A percentile compares a stretch with the other conserved stretches of the same genome.
phyloP scores from a whole-genome alignment of 2,888 invertebrate species.

The Euplagia quadripunctaria region DNA sequence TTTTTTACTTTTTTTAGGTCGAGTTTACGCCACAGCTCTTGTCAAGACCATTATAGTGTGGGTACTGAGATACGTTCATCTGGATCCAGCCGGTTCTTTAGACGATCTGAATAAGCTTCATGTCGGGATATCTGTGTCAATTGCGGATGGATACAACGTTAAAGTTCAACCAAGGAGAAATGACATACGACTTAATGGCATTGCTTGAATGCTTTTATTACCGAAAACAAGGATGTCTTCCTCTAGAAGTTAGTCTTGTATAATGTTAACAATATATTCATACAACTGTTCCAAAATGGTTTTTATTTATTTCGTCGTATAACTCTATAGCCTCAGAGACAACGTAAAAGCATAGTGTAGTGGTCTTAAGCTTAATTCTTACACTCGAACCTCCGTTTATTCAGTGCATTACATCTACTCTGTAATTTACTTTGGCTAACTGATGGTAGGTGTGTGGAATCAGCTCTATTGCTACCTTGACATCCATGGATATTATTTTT shows the following conservation, averaged over 20 bases:
- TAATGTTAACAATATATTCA: neutral
- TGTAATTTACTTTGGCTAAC: too few species aligned
- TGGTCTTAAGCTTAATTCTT: too few species aligned
- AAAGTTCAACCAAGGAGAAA: conserved; percentile 54
- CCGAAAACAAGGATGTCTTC: neutral
- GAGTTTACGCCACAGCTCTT: conserved; percentile 71
- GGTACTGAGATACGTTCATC: conserved; percentile 57
- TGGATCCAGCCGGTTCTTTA: conserved; percentile 62
- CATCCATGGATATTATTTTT: too few species aligned
- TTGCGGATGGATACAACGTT: conserved; percentile 69
- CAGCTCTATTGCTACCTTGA: too few species aligned
- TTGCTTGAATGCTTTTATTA: neutral
- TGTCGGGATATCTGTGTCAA: conserved; percentile 73
- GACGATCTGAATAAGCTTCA: conserved; percentile 65
- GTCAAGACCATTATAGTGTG: conserved; percentile 72
- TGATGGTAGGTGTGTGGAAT: too few species aligned
- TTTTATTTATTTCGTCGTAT: too few species aligned
- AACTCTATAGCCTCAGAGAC: too few species aligned
- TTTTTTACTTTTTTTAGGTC: conserved; percentile 57
- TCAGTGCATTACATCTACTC: too few species aligned
- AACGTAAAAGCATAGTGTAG: too few species aligned
- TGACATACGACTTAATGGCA: neutral
- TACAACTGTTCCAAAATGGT: neutral
- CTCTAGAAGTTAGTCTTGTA: neutral
- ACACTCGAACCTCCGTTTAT: too few species aligned